Evolutionary conservation across 64 coral and sea anemone genomes (phyloP).

Genomic region (Montipora sp.): DNA sequence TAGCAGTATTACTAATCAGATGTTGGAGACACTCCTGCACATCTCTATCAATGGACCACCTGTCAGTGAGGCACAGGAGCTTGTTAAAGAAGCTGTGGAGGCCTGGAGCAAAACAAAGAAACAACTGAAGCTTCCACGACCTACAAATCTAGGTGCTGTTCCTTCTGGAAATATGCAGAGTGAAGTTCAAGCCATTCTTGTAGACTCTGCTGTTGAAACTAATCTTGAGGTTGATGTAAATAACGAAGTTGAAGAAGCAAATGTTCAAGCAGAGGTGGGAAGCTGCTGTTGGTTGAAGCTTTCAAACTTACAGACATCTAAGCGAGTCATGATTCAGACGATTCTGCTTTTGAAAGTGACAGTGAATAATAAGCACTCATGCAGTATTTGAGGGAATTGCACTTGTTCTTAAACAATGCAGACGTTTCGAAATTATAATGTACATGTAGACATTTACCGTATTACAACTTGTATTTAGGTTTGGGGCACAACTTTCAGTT

Average conservation of each 20-base stretch:
- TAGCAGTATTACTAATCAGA: neutral
- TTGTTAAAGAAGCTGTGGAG: constrained; percentile 24
- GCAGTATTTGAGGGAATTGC: no score
- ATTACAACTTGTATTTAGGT: no score
- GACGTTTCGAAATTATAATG: no score
- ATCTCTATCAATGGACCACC: neutral
- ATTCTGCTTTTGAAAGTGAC: no score
- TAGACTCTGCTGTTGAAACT: constrained; percentile 27
- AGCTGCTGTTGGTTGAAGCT: neutral
- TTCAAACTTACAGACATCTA: no score
- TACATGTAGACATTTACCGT: no score
- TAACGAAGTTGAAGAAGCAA: constrained; percentile 25
- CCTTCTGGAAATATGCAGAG: neutral
- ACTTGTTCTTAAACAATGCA: no score
- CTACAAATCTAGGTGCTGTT: constrained; percentile 4
- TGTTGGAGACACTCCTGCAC: neutral
- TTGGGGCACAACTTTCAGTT: no score
- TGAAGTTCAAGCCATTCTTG: constrained; percentile 1
- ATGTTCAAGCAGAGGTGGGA: constrained; percentile 30
- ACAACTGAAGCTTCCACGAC: neutral
- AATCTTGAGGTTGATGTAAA: neutral
- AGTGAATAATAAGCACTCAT: no score
- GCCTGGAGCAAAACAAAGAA: constrained; percentile 29
- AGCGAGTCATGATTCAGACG: no score
- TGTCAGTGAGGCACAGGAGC: neutral